These are phyloP conservation scores for Hozukius guyotensis DNA, from an alignment of 2,797 vertebrate genomes.

Conservation along the genomic window DNA sequence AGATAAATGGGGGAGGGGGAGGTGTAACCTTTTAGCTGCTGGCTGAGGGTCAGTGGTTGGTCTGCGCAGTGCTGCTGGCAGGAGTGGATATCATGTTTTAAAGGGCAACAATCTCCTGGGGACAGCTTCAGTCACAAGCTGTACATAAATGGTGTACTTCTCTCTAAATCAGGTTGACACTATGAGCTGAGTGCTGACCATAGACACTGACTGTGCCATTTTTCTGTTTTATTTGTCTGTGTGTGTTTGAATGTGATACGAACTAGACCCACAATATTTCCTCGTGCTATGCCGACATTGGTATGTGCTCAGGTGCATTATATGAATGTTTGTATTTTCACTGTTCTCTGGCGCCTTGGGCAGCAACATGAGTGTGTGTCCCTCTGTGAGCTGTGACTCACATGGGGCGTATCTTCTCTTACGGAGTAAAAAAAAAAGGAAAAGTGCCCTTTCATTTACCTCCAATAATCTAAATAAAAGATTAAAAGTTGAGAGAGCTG, in stretches of 20 bases:
- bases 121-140: constrained; percentile 65
- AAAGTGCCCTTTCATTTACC: constrained; percentile 14
- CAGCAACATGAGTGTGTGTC: constrained; percentile 31
- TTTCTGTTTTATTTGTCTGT: constrained; percentile 20
- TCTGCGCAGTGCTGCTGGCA: constrained; percentile 43
- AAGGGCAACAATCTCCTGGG: constrained; percentile 70
- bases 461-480: neutral
- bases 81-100: constrained; percentile 66
- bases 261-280: constrained; percentile 1
- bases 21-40: constrained; percentile 69
- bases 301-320: constrained; percentile 37
- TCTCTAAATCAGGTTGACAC: constrained; percentile 59
- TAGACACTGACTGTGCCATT: constrained; percentile 31
- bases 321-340: constrained; percentile 9
- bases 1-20: constrained; percentile 44
- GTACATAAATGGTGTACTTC: constrained; percentile 44
- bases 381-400: neutral
- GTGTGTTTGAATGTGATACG: constrained; percentile 1
- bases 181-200: constrained; percentile 36
- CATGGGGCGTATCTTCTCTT: constrained; percentile 23
- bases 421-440: neutral
- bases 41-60: constrained; percentile 66
- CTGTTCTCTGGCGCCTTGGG: constrained; percentile 18
- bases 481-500: no score
- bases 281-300: neutral